Conservation (phyloP, 2,113 vertebrate genomes). For the Labeo catla region DNA sequence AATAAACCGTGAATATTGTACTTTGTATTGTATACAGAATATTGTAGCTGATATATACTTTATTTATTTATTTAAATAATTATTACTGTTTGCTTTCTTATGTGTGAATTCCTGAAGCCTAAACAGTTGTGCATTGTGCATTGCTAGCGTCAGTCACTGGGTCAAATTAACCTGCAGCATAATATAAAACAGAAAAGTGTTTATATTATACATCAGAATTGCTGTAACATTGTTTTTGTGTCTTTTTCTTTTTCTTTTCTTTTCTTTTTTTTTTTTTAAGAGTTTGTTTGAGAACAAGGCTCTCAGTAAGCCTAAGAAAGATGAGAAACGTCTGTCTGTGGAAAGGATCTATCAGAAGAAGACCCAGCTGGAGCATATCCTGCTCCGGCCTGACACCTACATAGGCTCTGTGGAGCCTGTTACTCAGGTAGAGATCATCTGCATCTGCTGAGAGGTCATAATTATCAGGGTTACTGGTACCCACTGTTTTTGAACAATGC, state of each 20-base stretch:
- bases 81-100: too few relatives aligned
- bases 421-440: slow-evolving; percentile 82
- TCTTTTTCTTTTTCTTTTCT: neutral
- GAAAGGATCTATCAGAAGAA: slow-evolving; percentile 99
- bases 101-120: too few relatives aligned
- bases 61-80: too few relatives aligned
- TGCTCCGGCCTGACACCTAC: slow-evolving; percentile 97
- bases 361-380: slow-evolving; percentile 96
- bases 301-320: slow-evolving; percentile 79
- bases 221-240: neutral
- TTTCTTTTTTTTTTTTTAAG: too few relatives aligned
- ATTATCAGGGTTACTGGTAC: neutral
- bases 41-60: too few relatives aligned
- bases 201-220: neutral
- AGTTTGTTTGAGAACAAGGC: slow-evolving; percentile 79
- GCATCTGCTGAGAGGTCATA: neutral
- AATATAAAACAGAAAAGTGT: neutral
- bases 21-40: too few relatives aligned
- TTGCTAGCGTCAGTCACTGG: too few relatives aligned
- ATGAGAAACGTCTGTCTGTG: slow-evolving; percentile 83
- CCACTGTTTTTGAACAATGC: neutral
- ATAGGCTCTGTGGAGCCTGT: slow-evolving; percentile 95
- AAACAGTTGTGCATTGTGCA: too few relatives aligned
- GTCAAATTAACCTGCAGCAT: too few relatives aligned
- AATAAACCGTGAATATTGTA: too few relatives aligned